phyloP scores from a whole-genome alignment of 2,888 invertebrate genomes.

The Fragum fragum region DNA sequence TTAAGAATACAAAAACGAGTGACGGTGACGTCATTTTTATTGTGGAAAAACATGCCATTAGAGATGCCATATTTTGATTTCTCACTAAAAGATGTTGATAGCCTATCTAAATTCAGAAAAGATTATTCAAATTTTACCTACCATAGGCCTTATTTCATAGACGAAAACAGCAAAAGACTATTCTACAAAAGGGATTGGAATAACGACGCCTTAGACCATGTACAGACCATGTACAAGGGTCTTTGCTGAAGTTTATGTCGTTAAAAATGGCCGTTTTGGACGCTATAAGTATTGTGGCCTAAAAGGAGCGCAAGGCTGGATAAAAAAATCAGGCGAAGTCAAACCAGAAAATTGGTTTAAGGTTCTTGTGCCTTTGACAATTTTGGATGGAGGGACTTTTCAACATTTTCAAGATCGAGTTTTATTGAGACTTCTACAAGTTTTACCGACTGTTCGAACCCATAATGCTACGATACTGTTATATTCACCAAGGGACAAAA shows the following conservation, averaged over 20 bases:
- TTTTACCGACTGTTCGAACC: not conserved
- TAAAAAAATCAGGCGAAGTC: not conserved
- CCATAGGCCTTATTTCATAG: not conserved
- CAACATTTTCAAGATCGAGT: slow-evolving; percentile 40
- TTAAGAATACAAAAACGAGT: not conserved
- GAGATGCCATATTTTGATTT: not conserved
- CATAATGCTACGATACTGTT: slow-evolving; percentile 20
- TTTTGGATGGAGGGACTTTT: slow-evolving; percentile 28
- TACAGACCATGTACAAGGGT: not conserved
- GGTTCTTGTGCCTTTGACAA: not conserved
- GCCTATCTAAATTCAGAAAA: not conserved
- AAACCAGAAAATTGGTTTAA: slow-evolving; percentile 10
- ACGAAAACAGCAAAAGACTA: not conserved
- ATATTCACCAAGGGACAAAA: slow-evolving; percentile 24
- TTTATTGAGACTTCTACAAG: slow-evolving; percentile 35
- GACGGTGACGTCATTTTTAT: not conserved
- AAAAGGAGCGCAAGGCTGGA: not conserved
- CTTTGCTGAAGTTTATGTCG: not conserved
- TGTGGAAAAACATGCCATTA: not conserved
- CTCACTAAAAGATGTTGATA: not conserved
- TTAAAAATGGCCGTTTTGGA: not conserved
- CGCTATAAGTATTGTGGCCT: not conserved
- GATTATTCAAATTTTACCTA: slow-evolving; percentile 6
- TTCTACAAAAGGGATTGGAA: slow-evolving; percentile 22
- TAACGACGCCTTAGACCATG: not conserved